phyloP scores from a whole-genome alignment of 2,113 vertebrate genomes.

The Scomber colias region DNA sequence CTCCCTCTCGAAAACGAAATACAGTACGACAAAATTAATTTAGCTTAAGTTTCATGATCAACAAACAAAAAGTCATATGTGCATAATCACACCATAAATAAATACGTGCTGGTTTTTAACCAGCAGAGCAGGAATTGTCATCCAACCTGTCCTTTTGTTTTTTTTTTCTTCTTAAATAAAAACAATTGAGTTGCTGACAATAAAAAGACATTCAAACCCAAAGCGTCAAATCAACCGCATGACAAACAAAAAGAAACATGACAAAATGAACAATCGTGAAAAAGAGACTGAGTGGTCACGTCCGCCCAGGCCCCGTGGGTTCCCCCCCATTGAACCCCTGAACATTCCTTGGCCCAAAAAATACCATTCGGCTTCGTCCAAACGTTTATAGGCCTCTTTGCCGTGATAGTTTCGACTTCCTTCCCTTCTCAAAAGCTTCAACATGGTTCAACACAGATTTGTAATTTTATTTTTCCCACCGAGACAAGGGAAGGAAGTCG shows the following conservation, averaged over 20 bases:
- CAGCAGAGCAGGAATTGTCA: slow-evolving; percentile 63
- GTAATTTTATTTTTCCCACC: not conserved
- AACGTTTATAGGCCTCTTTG: slow-evolving; percentile 47
- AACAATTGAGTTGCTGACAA: slow-evolving; percentile 66
- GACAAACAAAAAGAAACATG: slow-evolving; percentile 69
- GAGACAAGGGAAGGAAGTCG: slow-evolving; percentile 57
- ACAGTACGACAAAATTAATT: slow-evolving; percentile 55
- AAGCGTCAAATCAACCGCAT: slow-evolving; percentile 70
- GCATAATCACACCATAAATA: slow-evolving; percentile 69
- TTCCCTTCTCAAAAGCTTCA: slow-evolving; percentile 21
- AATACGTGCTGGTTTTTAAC: slow-evolving; percentile 61
- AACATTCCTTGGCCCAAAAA: slow-evolving; percentile 82
- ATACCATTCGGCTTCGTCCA: slow-evolving; percentile 68
- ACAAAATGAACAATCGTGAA: slow-evolving; percentile 83
- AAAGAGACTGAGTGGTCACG: slow-evolving; percentile 82
- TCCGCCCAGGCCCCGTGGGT: slow-evolving; percentile 76
- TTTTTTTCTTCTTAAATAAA: slow-evolving; percentile 55
- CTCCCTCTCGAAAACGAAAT: slow-evolving; percentile 61
- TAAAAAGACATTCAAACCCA: slow-evolving; percentile 85
- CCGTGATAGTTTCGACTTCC: slow-evolving; percentile 33
- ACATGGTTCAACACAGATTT: not conserved
- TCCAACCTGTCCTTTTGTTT: slow-evolving; percentile 66
- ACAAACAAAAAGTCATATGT: slow-evolving; percentile 64
- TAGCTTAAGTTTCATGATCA: slow-evolving; percentile 51
- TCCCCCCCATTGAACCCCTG: slow-evolving; percentile 77